Evolutionary conservation across 2,888 invertebrate genomes (phyloP).

Genomic region (Melinaea marsaeus): DNA sequence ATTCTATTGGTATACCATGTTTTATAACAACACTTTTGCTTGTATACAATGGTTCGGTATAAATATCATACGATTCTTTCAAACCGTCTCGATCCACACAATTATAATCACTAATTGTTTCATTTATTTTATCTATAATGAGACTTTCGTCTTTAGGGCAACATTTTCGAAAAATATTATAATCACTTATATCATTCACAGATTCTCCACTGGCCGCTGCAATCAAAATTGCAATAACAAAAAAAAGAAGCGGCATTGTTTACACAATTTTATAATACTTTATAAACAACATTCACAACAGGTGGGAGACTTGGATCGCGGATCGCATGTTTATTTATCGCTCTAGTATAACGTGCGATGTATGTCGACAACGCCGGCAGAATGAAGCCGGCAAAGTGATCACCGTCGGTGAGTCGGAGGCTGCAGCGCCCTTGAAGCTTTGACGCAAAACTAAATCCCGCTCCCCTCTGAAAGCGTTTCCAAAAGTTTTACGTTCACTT

Average conservation of each 20-base stretch:
- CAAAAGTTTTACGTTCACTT: conserved; percentile 12
- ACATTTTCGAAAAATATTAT: conserved; percentile 61
- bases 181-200: conserved; percentile 32
- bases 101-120: conserved; percentile 39
- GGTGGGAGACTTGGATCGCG: conserved; percentile 57
- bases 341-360: conserved; percentile 46
- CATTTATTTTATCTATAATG: conserved; percentile 43
- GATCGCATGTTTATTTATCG: conserved; percentile 51
- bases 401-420: conserved; percentile 43
- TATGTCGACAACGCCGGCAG: conserved; percentile 49
- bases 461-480: conserved; percentile 25
- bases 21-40: conserved; percentile 45
- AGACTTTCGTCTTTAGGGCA: conserved; percentile 56
- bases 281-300: conserved; percentile 48
- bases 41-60: conserved; percentile 47
- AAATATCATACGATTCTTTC: conserved; percentile 42
- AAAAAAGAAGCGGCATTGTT: conserved; percentile 54
- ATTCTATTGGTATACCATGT: conserved; percentile 52
- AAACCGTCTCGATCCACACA: conserved; percentile 50
- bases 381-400: conserved; percentile 41
- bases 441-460: conserved; percentile 29
- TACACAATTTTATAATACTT: conserved; percentile 21
- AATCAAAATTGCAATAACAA: conserved; percentile 44
- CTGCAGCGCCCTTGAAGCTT: conserved; percentile 62
- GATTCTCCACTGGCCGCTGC: conserved; percentile 23